Percentiles rank a stretch among this genome's conserved stretches.
Conservation (phyloP, 2,888 invertebrate species). For the Alloscopus bannaensis region DNA sequence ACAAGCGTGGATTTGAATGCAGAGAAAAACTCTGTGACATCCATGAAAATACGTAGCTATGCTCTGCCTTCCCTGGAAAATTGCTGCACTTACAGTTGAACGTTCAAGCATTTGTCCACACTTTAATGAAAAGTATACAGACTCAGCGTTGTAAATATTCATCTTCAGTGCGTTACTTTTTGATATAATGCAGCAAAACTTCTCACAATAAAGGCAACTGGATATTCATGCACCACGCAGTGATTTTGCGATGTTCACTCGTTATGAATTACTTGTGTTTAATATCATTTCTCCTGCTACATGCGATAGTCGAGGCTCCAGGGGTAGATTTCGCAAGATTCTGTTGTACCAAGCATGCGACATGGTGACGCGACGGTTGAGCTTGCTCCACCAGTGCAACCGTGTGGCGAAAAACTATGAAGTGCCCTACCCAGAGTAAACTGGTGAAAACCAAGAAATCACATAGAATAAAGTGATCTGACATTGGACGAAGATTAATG, state of each 20-base stretch:
- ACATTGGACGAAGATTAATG: slow-evolving; percentile 72
- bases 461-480: slow-evolving; percentile 71
- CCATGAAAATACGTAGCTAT: slow-evolving; percentile 47
- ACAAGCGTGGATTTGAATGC: slow-evolving; percentile 19
- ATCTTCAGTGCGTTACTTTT: background rate
- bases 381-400: background rate
- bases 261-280: background rate
- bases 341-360: background rate
- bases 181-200: background rate
- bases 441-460: slow-evolving; percentile 36
- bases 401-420: background rate
- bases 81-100: background rate
- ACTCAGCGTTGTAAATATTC: background rate
- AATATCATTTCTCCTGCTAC: background rate
- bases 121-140: background rate
- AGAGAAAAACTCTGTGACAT: slow-evolving; percentile 37
- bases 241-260: background rate
- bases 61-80: slow-evolving; percentile 8
- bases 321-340: slow-evolving; percentile 47
- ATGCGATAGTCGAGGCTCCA: background rate
- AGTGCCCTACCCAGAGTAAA: background rate
- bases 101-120: background rate
- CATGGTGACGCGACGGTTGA: slow-evolving; percentile 7
- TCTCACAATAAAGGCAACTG: background rate
- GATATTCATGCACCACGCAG: background rate